A percentile compares a stretch with the other conserved stretches of the same genome.
Conservation (phyloP, 2,113 vertebrate species). For the Periophthalmus modestus region DNA sequence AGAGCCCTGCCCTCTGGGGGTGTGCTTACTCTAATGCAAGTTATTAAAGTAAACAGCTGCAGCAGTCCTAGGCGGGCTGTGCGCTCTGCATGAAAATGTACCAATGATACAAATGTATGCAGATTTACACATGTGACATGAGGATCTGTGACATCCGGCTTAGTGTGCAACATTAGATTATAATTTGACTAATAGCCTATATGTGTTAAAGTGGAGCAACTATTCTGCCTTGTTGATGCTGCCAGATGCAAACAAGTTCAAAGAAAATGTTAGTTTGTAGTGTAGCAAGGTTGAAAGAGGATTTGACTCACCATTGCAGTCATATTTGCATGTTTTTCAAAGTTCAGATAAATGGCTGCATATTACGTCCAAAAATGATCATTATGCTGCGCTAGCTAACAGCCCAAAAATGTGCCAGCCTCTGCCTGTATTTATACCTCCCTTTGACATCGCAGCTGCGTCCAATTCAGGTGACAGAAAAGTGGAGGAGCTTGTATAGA, state of each 20-base stretch:
- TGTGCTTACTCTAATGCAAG: conserved; percentile 57
- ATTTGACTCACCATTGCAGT: background rate
- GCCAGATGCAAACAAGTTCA: background rate
- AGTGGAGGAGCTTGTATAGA: conserved; percentile 46
- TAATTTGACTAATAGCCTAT: background rate
- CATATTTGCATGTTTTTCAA: background rate
- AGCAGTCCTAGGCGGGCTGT: conserved; percentile 43
- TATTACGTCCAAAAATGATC: conserved; percentile 21
- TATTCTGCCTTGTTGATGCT: background rate
- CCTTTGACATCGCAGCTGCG: conserved; percentile 41
- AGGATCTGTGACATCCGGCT: background rate
- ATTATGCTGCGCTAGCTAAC: conserved; percentile 33
- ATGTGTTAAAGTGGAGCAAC: background rate
- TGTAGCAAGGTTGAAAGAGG: background rate
- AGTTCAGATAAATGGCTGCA: conserved; percentile 1
- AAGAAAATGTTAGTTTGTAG: background rate
- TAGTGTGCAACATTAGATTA: background rate
- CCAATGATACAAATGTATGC: conserved; percentile 26
- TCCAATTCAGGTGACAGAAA: conserved; percentile 47
- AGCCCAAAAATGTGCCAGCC: conserved; percentile 7
- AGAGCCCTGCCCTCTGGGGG: conserved; percentile 50
- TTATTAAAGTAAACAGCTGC: conserved; percentile 70
- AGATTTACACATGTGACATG: conserved; percentile 5
- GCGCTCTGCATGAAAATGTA: conserved; percentile 32
- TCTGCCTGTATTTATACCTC: conserved; percentile 32